Evolutionary conservation across 2,888 invertebrate species (phyloP), one percentile per base, ranked within the genome.

Genomic region (Lordiphosa fenestrarum): DNA sequence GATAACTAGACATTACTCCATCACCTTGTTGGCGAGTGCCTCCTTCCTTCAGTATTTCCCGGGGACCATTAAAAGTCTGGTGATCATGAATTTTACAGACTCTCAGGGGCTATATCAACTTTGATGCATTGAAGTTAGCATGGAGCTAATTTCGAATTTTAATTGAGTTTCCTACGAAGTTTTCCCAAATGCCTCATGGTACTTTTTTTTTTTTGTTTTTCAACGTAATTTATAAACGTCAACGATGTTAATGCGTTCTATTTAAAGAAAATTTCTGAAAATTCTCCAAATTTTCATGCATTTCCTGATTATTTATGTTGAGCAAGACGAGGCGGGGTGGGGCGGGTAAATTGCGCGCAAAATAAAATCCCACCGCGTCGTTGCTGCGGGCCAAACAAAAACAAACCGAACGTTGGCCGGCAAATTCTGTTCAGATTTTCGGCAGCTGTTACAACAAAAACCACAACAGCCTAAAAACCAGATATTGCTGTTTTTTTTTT

Each of bases 361-460:
- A 58, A 59, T 50, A 23, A 30, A 30, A 30, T 30, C 30, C 9
- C 30, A 30, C 30, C 30, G 30, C 30, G 30, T 30, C 30, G 30
- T 9, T 59, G 35, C 39, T 39, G 39, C 66, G 33, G 61, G 50
- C 12, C 66, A 76, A 80, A 73, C 63, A 62, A 69, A 72, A 76
- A 74, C 74, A 77, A 80, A 72, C 80, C 61, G 30, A 37, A 37
- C 25, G n/a, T 42, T 42, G 51, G 38, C 64, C 72, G 66, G 71
- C 55, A 71, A 61, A 61, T 69, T 59, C 21, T 40, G 52, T 59
- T 25, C 30, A 42, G 58, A 71, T 56, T 74, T 53, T 77, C 74
- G 65, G 61, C 77, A 69, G 72, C 77, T 78, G 70, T 56, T 46
- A 40, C 50, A 50, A 53, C 37, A 44, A 42, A 25, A 50, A 7